Evolutionary conservation across 2,888 invertebrate genomes (phyloP), one percentile per base, ranked within the genome.

Genomic region (Hoplodrina blanda): DNA sequence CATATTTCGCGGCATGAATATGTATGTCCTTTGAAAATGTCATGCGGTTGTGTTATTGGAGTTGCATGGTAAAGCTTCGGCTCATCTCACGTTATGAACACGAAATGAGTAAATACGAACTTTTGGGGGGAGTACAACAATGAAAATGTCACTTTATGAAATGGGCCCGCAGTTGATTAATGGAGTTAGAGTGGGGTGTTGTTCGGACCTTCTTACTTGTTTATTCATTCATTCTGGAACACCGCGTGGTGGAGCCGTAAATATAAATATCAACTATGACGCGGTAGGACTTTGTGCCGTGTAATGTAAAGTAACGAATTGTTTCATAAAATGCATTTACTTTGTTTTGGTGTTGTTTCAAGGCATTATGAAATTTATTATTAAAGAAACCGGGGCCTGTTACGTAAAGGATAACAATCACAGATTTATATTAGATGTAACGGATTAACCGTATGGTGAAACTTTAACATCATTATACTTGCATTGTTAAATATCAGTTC

Each of bases 111-210:
- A 92, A 91, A 92, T 92, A 91, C 89, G 88, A 93, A 93, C 90
- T 94, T 93, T 88, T 71, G 55, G 88, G 91, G 91, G 90, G 87
- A 84, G 88, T 87, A 87, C 87, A 92, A 95, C 95, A 95, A 95
- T 94, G 94, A 94, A 94, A 94, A 93, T 94, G 95, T 94, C 95
- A 94, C 93, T 94, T 94, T 94, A 94, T 93, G 93, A 94, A 93
- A 93, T 91, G 92, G 93, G 91, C 92, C 76, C 87, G 85, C 86
- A 81, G 88, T 90, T 95, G 95, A 95, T 95, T 94, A 94, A 95
- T 95, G 94, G 89, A 91, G 88, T 90, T 88, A 85, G 88, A 91
- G 91, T 86, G 85, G 90, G 86, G 86, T 82, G 85, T 80, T 89
- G 87, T 87, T 91, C 86, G 89, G 90, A 89, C 91, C 89, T 91